Conservation (phyloP, 2,888 invertebrate genomes). For the Graphium colonna region DNA sequence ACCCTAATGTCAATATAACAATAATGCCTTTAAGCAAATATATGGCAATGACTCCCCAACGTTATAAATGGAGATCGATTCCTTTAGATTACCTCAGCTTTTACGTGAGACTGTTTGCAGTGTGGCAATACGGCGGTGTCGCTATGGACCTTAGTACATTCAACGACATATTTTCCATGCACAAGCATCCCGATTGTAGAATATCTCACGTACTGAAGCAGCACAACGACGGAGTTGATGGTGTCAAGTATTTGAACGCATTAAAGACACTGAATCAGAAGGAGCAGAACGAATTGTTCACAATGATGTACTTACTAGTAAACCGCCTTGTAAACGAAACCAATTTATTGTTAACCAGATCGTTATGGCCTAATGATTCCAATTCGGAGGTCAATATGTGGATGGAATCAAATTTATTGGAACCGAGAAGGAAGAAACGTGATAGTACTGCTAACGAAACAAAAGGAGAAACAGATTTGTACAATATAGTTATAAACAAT, state of each 20-base stretch:
- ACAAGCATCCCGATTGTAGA: constrained; percentile 38
- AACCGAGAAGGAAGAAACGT: constrained; percentile 48
- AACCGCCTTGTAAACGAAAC: constrained; percentile 51
- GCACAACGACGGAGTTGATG: constrained; percentile 58
- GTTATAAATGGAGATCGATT: constrained; percentile 67
- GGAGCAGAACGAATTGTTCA: constrained; percentile 47
- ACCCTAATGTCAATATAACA: constrained; percentile 64
- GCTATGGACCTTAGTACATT: constrained; percentile 53
- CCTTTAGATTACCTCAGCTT: constrained; percentile 66
- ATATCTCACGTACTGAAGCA: constrained; percentile 52
- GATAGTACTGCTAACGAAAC: constrained; percentile 27
- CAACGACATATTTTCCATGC: constrained; percentile 42
- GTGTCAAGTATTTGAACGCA: constrained; percentile 46
- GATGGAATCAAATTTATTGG: constrained; percentile 31
- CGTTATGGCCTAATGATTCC: constrained; percentile 31
- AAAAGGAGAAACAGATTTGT: background rate
- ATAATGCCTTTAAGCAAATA: constrained; percentile 57
- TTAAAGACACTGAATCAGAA: constrained; percentile 48
- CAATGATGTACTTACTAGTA: constrained; percentile 43
- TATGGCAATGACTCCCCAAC: constrained; percentile 72
- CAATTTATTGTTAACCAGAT: constrained; percentile 42
- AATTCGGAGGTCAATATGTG: constrained; percentile 14
- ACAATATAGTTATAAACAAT: background rate
- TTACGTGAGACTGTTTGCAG: constrained; percentile 69
- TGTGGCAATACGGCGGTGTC: constrained; percentile 80